phyloP scores from a whole-genome alignment of 2,888 invertebrate species.

The Auanema freiburgensis region DNA sequence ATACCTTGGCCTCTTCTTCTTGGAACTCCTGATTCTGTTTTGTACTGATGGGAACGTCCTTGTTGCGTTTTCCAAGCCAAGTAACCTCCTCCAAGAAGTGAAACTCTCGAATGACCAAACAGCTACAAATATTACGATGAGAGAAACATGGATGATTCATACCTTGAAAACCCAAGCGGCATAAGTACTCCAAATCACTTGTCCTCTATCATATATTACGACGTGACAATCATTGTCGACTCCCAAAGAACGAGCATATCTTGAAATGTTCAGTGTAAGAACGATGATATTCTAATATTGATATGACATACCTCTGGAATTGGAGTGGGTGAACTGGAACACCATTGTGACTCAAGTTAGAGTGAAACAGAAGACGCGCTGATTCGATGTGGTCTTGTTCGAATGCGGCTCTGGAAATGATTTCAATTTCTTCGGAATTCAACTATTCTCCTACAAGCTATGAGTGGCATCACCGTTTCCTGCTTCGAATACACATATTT shows the following conservation, averaged over 20 bases:
- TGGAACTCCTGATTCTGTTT: conserved; percentile 30
- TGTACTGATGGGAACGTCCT: conserved; percentile 39
- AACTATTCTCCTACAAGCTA: conserved; percentile 28
- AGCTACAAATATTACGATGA: conserved; percentile 27
- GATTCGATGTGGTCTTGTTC: conserved; percentile 53
- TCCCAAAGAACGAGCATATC: conserved; percentile 54
- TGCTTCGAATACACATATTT: conserved; percentile 56
- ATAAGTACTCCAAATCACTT: conserved; percentile 58
- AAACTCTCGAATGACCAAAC: conserved; percentile 56
- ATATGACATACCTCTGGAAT: conserved; percentile 31
- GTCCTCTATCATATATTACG: conserved; percentile 57
- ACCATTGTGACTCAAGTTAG: conserved; percentile 57
- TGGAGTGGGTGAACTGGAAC: conserved; percentile 62
- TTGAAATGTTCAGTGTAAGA: conserved; percentile 24
- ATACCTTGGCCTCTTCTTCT: conserved; percentile 14
- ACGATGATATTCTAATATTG: too few species aligned
- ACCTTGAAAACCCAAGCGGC: conserved; percentile 62
- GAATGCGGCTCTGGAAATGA: conserved; percentile 22
- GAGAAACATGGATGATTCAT: neutral
- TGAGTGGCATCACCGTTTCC: conserved; percentile 41
- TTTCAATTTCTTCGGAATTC: too few species aligned
- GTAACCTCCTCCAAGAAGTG: conserved; percentile 55
- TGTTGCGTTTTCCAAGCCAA: conserved; percentile 51
- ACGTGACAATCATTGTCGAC: conserved; percentile 60
- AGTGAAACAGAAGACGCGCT: conserved; percentile 54